Conservation (phyloP, 1,140 invertebrate species). For the Cardiocondyla obscurior region DNA sequence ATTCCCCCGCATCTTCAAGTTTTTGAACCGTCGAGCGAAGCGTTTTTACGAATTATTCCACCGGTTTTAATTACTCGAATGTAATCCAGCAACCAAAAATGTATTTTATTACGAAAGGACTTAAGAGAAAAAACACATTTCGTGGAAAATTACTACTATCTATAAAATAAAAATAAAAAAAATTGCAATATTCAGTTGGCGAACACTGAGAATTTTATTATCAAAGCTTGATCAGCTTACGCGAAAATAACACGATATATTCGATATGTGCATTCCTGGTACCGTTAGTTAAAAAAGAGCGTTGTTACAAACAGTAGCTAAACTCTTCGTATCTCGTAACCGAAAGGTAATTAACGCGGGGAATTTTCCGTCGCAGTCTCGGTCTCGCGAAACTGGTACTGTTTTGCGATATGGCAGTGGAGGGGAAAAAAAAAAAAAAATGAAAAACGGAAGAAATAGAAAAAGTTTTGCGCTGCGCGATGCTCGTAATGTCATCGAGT, state of each 20-base stretch:
- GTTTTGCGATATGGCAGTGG: background rate
- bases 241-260: background rate
- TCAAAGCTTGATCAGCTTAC: background rate
- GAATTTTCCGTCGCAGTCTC: background rate
- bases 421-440: background rate
- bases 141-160: background rate
- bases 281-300: background rate
- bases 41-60: background rate
- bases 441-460: background rate
- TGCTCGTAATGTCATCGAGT: conserved; percentile 25
- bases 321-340: background rate
- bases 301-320: background rate
- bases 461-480: background rate
- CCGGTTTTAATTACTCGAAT: background rate
- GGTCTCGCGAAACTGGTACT: background rate
- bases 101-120: background rate
- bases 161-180: too few relatives aligned
- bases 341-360: background rate
- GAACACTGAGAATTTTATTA: background rate
- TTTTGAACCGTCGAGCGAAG: background rate
- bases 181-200: too few relatives aligned
- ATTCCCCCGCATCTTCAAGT: background rate
- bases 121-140: background rate
- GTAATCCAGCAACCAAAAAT: background rate
- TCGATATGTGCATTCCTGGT: background rate